Evolutionary conservation across 2,888 invertebrate genomes (phyloP), one percentile per base, ranked within the genome.

Genomic region (Poecilus cupreus): DNA sequence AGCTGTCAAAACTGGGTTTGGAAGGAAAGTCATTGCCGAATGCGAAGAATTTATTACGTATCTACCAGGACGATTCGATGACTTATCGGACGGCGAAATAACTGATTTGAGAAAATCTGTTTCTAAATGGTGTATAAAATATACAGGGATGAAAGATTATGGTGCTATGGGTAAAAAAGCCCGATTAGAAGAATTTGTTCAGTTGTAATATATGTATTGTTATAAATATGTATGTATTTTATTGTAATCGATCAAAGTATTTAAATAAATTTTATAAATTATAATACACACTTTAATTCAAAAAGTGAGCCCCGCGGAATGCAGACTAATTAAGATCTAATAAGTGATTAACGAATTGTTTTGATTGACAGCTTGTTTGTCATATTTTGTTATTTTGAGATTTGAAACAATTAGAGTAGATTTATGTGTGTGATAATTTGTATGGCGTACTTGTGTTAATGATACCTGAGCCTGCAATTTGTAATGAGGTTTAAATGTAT

Each of bases 11-110:
- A 60, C 60, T 8, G 22, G 24, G n/a, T 60, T 26, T 24, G 60
- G 60, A n/a, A 22, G 60, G 32, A 60, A 60, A 22, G 24, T 60
- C 16, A 60, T 60, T 10, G 60, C 60, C n/a, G 60, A 60, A 10
- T 20, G 24, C 24, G 24, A 60, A 24, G 22, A 60, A 18, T 60
- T 60, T 11, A 18, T 60, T 24, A 22, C 20, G 10, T 60, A 60
- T 22, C 22, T 60, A 3, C 60, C 60, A n/a, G 10, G 13, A 8
- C 10, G 60, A n/a, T 60, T 60, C 20, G 60, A 60, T 13, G 8
- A 60, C 3, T 32, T 60, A 20, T 20, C 18, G 5, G 24, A 60
- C 24, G 60, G 24, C 3, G 22, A 60, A 24, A 24, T 60, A 22
- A 4, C 24, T 5, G 13, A 60, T 20, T 22, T 60, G 22, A n/a